These are phyloP conservation scores for Macrocentrus cingulum DNA, from an alignment of 1,140 invertebrate genomes.

Conservation along the genomic window DNA sequence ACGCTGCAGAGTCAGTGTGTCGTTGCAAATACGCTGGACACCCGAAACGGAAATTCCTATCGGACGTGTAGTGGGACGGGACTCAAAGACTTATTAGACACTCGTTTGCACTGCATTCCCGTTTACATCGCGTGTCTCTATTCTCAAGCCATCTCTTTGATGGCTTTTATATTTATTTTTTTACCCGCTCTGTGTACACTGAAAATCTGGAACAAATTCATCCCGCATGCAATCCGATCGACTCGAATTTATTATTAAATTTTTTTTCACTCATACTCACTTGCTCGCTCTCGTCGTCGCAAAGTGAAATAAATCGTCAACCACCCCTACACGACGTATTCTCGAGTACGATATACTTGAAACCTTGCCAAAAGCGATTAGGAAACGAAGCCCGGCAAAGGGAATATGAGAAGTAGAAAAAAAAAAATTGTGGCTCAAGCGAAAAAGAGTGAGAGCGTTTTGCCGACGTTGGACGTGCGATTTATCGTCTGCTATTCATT, in stretches of 20 bases:
- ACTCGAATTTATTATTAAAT: not conserved
- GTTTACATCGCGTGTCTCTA: conserved; percentile 17
- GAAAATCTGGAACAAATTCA: conserved; percentile 16
- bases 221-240: conserved; percentile 8
- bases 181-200: conserved; percentile 1
- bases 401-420: not conserved
- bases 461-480: conserved; percentile 4
- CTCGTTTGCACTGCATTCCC: conserved; percentile 15
- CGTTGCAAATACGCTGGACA: conserved; percentile 3
- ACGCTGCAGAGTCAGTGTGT: not conserved
- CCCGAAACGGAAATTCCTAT: conserved; percentile 18
- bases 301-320: conserved; percentile 32
- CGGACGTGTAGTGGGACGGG: conserved; percentile 4
- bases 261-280: not conserved
- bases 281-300: conserved; percentile 13
- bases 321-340: conserved; percentile 14
- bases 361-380: conserved; percentile 48
- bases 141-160: not conserved
- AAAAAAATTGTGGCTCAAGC: not conserved
- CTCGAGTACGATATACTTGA: conserved; percentile 41
- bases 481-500: conserved; percentile 8
- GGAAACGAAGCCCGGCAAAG: conserved; percentile 16
- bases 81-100: conserved; percentile 21
- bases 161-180: conserved; percentile 7
- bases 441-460: conserved; percentile 10